These are phyloP conservation scores for Calonectris borealis DNA, from an alignment of 2,113 vertebrate genomes.

Conservation along the genomic window DNA sequence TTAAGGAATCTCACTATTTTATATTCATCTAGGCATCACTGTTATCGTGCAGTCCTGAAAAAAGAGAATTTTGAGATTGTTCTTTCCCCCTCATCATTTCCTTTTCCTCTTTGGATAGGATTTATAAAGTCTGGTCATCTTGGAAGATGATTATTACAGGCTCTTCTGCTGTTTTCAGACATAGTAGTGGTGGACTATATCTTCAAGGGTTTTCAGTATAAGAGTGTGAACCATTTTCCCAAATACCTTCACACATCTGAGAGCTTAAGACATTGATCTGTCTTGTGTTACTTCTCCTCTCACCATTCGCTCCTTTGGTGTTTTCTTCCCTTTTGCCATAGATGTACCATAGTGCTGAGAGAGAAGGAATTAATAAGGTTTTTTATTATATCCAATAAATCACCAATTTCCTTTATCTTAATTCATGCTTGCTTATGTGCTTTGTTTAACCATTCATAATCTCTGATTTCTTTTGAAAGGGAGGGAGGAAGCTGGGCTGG, in stretches of 20 bases:
- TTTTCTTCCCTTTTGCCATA: neutral
- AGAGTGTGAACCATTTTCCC: neutral
- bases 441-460: neutral
- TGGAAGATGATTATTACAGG: neutral
- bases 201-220: neutral
- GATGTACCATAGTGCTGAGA: no score
- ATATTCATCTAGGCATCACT: neutral
- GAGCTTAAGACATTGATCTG: neutral
- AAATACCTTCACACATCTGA: neutral
- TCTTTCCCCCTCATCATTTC: neutral
- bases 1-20: neutral
- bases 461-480: neutral
- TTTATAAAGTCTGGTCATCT: neutral
- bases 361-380: neutral
- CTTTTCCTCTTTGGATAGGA: neutral
- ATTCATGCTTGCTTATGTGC: neutral
- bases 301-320: neutral
- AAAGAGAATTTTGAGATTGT: neutral
- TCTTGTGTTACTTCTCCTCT: neutral
- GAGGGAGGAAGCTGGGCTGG: neutral
- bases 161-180: neutral
- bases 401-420: neutral
- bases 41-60: neutral
- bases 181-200: neutral
- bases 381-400: neutral